Conservation (phyloP, 2,888 invertebrate species). For the Catocala fraxini region DNA sequence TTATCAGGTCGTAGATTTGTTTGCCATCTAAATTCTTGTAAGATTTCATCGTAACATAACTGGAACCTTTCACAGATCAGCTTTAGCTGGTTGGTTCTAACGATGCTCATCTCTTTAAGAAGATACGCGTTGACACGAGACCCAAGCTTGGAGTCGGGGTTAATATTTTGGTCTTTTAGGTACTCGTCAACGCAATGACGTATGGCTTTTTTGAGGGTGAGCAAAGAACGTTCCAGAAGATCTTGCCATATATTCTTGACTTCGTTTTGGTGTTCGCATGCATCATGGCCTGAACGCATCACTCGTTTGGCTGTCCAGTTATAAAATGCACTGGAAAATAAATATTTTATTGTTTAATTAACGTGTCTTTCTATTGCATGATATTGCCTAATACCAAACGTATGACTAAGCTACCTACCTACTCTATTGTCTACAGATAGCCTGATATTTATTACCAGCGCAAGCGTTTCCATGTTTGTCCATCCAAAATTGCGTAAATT, state of each 20-base stretch:
- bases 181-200: background rate
- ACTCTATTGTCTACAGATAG: no score
- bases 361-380: no score
- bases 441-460: no score
- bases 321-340: constrained; percentile 25
- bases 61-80: background rate
- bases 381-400: no score
- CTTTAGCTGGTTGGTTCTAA: background rate
- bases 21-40: background rate
- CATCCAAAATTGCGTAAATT: no score
- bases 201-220: background rate
- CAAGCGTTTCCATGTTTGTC: no score
- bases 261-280: background rate
- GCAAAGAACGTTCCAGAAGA: background rate
- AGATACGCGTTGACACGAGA: background rate
- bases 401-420: no score
- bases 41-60: background rate
- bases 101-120: background rate
- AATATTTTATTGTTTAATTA: no score
- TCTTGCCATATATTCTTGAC: background rate
- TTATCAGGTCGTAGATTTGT: background rate
- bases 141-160: background rate
- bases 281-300: background rate
- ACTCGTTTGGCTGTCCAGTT: constrained; percentile 31
- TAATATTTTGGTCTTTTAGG: background rate